Evolutionary conservation across 2,797 vertebrate genomes (phyloP), one percentile per base, ranked within the genome.

Genomic region (Tachyglossus aculeatus): DNA sequence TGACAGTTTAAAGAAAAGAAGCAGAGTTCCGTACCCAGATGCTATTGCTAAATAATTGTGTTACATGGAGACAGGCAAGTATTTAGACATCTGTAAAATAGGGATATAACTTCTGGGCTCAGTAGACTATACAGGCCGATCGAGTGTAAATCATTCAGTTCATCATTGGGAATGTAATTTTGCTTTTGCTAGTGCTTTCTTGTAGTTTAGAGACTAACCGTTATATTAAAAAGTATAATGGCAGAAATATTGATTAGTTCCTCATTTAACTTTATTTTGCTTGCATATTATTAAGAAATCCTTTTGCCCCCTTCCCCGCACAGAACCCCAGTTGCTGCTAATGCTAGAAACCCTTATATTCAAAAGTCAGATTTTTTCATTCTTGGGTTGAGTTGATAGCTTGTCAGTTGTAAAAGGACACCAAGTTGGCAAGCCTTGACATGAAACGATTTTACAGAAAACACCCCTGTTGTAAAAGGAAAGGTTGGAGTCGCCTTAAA

Each of bases 401-500:
- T 63, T n/a, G 37, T 33, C 37, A 8, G 39, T 39, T 14, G 33
- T 41, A 22, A 38, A 19, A 58, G 53, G 19, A 55, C 47, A 38
- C 15, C 11, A 3, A n/a, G 19, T 53, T 48, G 63, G n/a, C n/a
- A 53, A 54, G 36, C 31, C 58, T 41, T n/a, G 16, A 36, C 24
- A 40, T 6, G 13, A 2, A 3, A 39, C 27, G 18, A 27, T 29
- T 48, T 50, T 52, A 12, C 34, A 14, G 16, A 32, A 15, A 32
- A 18, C 31, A 34, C 24, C 29, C 12, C 36, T 65, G 7, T 34
- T 48, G 24, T 29, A 16, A 16, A 16, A 53, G 34, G 12, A 45
- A 34, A 9, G 55, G 33, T 27, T 63, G 60, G 54, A 81, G 56
- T 45, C 24, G 45, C 51, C 63, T 77, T 41, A 64, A 74, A 74